These are phyloP conservation scores for Paradisaea rubra DNA, from an alignment of 2,113 vertebrate genomes.

Conservation along the genomic window DNA sequence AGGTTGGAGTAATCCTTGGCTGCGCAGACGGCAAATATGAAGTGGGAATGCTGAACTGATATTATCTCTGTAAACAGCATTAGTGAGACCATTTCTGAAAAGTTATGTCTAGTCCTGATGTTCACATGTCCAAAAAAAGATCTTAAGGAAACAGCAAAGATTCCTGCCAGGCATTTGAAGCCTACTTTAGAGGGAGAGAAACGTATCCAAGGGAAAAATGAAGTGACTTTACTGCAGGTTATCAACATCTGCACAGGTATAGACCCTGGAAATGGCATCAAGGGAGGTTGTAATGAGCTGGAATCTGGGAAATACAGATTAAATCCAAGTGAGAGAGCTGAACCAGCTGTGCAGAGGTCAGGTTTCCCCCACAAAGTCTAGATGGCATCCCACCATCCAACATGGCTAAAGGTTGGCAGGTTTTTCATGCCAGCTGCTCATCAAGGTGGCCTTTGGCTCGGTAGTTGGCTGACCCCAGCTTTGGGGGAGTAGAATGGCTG, in stretches of 20 bases:
- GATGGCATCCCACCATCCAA: neutral
- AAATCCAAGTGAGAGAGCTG: neutral
- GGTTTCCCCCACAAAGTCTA: neutral
- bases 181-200: neutral
- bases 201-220: neutral
- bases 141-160: neutral
- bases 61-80: conserved; percentile 29
- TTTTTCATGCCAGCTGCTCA: neutral
- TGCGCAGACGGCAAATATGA: neutral
- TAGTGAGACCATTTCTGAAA: conserved; percentile 35
- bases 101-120: conserved; percentile 10
- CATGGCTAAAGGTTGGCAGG: neutral
- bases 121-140: conserved; percentile 1
- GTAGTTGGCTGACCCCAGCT: neutral
- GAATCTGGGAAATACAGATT: neutral
- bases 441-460: rapidly evolving
- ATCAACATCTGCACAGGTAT: neutral
- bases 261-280: neutral
- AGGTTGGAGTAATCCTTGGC: conserved; percentile 39
- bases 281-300: neutral
- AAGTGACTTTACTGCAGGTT: neutral
- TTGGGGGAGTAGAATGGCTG: neutral
- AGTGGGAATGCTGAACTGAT: conserved; percentile 32
- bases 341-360: neutral
- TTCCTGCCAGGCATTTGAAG: neutral